Percentiles rank a stretch among this genome's conserved stretches.
phyloP scores from a whole-genome alignment of 2,888 invertebrate genomes.

The Chouioia cunea region DNA sequence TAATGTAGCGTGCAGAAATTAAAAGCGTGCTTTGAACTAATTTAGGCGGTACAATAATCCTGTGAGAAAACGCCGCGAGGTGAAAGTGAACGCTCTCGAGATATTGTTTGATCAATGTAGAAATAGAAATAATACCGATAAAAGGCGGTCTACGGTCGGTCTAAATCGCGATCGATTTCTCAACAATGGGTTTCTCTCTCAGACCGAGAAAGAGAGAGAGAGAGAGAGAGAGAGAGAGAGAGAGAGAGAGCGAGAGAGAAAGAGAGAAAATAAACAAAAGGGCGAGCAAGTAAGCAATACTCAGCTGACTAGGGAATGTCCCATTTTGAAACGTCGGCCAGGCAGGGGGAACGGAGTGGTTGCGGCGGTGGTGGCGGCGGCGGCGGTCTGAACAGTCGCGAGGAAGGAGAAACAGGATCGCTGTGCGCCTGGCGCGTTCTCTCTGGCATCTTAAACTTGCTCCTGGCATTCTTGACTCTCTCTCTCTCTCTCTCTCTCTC shows the following conservation, averaged over 20 bases:
- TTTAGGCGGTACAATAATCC: too few relatives aligned
- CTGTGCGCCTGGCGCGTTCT: constrained; percentile 17
- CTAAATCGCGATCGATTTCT: too few relatives aligned
- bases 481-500: constrained; percentile 19
- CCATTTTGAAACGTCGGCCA: constrained; percentile 29
- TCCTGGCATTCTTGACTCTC: constrained; percentile 40
- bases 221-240: too few relatives aligned
- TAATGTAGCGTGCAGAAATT: too few relatives aligned
- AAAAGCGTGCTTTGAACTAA: too few relatives aligned
- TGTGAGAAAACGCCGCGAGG: too few relatives aligned
- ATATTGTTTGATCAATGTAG: too few relatives aligned
- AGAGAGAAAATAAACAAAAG: neutral
- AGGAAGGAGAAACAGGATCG: constrained; percentile 44
- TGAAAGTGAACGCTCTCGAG: too few relatives aligned
- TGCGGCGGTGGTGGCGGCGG: constrained; percentile 15
- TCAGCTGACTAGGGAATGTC: constrained; percentile 11
- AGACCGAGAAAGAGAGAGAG: too few relatives aligned
- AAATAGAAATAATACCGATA: too few relatives aligned
- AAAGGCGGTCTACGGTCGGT: too few relatives aligned
- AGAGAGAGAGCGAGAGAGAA: constrained; percentile 1
- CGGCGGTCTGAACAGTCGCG: constrained; percentile 18
- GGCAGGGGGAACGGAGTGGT: constrained; percentile 8
- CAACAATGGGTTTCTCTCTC: too few relatives aligned
- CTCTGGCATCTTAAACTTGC: constrained; percentile 37
- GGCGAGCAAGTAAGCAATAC: constrained; percentile 7